Evolutionary conservation across 2,113 vertebrate species (phyloP).

Genomic region (Urocitellus parryii): DNA sequence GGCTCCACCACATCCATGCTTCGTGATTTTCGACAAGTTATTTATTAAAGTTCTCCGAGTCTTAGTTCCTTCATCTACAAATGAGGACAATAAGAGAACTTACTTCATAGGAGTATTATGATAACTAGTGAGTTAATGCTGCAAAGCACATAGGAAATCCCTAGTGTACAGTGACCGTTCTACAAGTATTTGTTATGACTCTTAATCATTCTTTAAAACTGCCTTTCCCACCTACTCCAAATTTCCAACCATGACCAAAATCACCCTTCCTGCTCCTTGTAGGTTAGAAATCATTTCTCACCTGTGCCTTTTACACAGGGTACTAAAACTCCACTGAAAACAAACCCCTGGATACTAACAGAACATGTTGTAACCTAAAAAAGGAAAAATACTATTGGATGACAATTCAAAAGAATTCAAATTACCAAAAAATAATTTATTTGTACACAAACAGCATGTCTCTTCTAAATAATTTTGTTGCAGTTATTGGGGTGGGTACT

Average conservation of each 20-base stretch:
- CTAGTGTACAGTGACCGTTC: neutral
- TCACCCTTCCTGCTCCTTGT: neutral
- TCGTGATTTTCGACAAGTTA: neutral
- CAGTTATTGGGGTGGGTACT: neutral
- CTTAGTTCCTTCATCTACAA: neutral
- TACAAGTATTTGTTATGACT: neutral
- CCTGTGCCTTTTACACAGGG: neutral
- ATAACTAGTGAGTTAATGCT: neutral
- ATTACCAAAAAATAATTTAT: neutral
- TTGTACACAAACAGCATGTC: neutral
- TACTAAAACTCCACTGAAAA: neutral
- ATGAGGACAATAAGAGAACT: neutral
- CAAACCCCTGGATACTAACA: neutral
- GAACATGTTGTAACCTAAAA: neutral
- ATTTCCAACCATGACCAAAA: neutral
- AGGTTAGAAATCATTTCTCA: neutral
- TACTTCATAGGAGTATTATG: neutral
- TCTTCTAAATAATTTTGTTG: neutral
- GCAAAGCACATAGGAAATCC: neutral
- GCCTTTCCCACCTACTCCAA: neutral
- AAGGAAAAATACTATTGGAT: neutral
- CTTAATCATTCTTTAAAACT: slow-evolving; percentile 7
- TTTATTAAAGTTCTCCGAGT: neutral
- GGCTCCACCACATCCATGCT: neutral
- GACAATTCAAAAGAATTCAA: neutral